Conservation (phyloP, 2,113 vertebrate species). For the Patagioenas fasciata region DNA sequence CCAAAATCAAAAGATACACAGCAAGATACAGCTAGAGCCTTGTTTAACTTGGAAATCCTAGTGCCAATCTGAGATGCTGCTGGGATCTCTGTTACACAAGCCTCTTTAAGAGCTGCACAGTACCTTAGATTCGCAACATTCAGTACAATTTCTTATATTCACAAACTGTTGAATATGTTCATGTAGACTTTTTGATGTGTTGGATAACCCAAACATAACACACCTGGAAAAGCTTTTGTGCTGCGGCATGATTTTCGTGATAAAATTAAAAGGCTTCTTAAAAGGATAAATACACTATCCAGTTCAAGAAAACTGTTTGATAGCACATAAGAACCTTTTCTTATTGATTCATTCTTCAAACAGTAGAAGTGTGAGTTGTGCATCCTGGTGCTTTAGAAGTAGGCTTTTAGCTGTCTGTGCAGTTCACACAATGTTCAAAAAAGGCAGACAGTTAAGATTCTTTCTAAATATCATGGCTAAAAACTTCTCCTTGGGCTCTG, state of each 20-base stretch:
- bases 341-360: background rate
- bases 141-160: background rate
- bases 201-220: background rate
- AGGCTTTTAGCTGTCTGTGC: background rate
- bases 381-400: background rate
- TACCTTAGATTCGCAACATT: background rate
- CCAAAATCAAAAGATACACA: background rate
- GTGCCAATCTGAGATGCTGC: background rate
- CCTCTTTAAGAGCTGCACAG: background rate
- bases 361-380: background rate
- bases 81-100: background rate
- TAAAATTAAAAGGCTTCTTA: background rate
- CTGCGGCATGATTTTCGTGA: background rate
- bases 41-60: background rate
- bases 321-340: background rate
- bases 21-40: background rate
- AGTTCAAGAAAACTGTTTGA: background rate
- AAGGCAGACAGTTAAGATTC: background rate
- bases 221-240: background rate
- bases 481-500: background rate
- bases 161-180: background rate
- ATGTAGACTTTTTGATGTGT: fast-evolving
- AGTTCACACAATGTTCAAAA: background rate
- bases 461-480: background rate
- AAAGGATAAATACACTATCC: background rate